Conservation (phyloP, 1,140 invertebrate genomes). For the Bombus pascuorum region DNA sequence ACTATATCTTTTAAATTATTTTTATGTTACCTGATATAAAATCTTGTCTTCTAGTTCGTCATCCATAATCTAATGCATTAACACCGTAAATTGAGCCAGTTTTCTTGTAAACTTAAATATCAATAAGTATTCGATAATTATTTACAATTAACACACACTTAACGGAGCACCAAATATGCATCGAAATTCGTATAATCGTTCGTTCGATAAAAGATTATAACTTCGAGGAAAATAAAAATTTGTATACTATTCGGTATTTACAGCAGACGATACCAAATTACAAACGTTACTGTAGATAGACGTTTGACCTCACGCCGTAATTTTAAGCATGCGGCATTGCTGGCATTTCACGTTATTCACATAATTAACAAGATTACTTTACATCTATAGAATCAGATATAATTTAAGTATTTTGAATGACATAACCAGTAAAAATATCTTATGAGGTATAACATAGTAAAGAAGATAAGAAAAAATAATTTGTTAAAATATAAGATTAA, state of each 20-base stretch:
- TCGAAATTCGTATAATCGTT: neutral
- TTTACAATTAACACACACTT: neutral
- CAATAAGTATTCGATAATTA: neutral
- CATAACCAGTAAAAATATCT: neutral
- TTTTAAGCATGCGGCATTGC: slow-evolving; percentile 17
- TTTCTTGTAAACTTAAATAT: neutral
- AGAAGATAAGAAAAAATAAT: neutral
- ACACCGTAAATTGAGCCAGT: slow-evolving; percentile 37
- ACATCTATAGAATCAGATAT: neutral
- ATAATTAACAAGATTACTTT: neutral
- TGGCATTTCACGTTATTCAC: neutral
- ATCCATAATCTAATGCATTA: slow-evolving; percentile 86
- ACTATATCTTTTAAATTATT: slow-evolving; percentile 4
- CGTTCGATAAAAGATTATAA: slow-evolving; percentile 4
- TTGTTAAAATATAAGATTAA: neutral
- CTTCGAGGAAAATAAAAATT: neutral
- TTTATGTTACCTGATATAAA: slow-evolving; percentile 85
- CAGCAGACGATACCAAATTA: slow-evolving; percentile 38
- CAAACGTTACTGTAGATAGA: slow-evolving; percentile 8
- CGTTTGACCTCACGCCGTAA: slow-evolving; percentile 20
- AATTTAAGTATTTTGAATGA: neutral
- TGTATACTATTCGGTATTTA: neutral
- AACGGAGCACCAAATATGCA: neutral
- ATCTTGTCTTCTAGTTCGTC: slow-evolving; percentile 94
- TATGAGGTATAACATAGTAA: neutral